Evolutionary conservation across 2,113 vertebrate genomes (phyloP).

Genomic region (Empidonax alnorum): DNA sequence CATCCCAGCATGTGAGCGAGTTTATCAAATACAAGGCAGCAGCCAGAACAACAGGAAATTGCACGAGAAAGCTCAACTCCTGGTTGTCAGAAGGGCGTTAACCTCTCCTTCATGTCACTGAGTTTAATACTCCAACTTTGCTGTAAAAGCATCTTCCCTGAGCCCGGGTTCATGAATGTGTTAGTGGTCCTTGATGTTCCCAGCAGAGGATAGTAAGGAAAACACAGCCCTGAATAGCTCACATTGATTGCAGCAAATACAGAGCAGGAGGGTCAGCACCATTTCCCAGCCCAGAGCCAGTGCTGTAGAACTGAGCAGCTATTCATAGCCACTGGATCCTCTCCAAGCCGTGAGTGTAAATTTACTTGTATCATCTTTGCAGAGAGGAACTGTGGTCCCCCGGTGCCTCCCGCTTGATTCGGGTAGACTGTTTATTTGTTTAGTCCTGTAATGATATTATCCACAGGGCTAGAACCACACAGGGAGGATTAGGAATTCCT

Average conservation of each 20-base stretch:
- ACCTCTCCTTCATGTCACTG: conserved; percentile 70
- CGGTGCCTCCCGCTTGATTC: conserved; percentile 74
- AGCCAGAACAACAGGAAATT: conserved; percentile 39
- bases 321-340: conserved; percentile 77
- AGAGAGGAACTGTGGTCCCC: conserved; percentile 75
- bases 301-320: conserved; percentile 82
- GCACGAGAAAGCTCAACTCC: background rate
- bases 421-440: conserved; percentile 85
- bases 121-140: conserved; percentile 55
- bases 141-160: conserved; percentile 58
- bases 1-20: background rate
- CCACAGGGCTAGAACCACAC: conserved; percentile 76
- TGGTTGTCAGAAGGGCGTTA: conserved; percentile 54
- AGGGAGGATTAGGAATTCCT: conserved; percentile 76
- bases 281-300: conserved; percentile 71
- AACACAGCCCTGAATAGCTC: conserved; percentile 83
- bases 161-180: conserved; percentile 78
- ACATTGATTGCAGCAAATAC: conserved; percentile 79
- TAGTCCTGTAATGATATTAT: conserved; percentile 86
- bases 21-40: background rate
- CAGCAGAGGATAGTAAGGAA: conserved; percentile 80
- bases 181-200: conserved; percentile 77
- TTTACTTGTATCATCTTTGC: conserved; percentile 80
- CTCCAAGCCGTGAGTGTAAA: conserved; percentile 80
- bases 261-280: conserved; percentile 79